Evolutionary conservation across 2,113 vertebrate genomes (phyloP).

Genomic region (Montifringilla adamsi): DNA sequence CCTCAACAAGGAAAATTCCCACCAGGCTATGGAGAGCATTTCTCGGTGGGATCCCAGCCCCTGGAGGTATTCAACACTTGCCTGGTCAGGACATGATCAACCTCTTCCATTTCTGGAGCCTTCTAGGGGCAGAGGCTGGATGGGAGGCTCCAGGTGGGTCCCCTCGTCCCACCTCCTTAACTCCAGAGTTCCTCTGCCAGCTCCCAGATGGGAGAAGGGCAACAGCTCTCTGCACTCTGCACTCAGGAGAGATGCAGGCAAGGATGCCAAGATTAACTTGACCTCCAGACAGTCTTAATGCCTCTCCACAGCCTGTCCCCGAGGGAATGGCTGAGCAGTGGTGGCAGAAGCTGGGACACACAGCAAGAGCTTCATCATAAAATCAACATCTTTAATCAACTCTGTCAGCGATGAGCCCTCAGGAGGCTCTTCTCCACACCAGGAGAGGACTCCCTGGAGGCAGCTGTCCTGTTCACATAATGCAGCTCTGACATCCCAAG

Average conservation of each 20-base stretch:
- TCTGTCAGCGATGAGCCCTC: not conserved
- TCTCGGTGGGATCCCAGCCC: not conserved
- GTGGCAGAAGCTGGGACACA: not conserved
- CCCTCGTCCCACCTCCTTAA: not conserved
- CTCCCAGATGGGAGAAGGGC: not conserved
- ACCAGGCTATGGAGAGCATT: not conserved
- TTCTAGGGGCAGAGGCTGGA: not conserved
- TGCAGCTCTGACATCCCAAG: slow-evolving; percentile 14
- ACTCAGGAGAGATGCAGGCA: not conserved
- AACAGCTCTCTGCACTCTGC: not conserved
- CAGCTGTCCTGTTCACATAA: not conserved
- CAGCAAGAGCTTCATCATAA: not conserved
- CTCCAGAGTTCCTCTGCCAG: not conserved
- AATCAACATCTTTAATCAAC: slow-evolving; percentile 35
- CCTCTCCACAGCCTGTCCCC: not conserved
- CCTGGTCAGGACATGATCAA: not conserved
- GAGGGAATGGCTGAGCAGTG: not conserved
- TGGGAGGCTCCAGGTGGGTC: not conserved
- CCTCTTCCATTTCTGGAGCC: not conserved
- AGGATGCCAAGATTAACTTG: not conserved
- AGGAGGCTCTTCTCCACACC: not conserved
- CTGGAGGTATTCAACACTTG: not conserved
- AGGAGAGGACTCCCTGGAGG: slow-evolving; percentile 2
- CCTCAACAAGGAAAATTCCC: not conserved
- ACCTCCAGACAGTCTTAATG: not conserved